Base-by-base conservation (phyloP, 2,888 invertebrate genomes). In the Dendrolimus houi region DNA sequence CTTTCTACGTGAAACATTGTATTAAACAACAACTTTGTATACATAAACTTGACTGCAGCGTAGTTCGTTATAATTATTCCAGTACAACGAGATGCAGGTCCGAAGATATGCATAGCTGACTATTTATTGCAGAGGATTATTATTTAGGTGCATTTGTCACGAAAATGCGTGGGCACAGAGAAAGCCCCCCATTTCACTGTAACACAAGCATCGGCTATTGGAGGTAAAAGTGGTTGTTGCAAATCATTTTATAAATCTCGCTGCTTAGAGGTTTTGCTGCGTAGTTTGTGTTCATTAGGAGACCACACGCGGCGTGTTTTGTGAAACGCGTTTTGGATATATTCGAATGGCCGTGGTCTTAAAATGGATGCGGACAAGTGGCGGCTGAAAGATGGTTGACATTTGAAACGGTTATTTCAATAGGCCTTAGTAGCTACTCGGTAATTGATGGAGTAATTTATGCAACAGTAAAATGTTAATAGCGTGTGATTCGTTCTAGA, bases 121-220 rank as follows among this genome's bases (percentile, higher is more conserved):
- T 47, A 47, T 47, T 47, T 47, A 47, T 47, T 47, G 47, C 47
- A 47, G 47, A 47, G 47, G 54, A 56, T 58, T 60, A 57, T 60
- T 69, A 71, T 74, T 71, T 71, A 75, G 71, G 72, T 68, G 72
- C 71, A 74, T 75, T 76, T 77, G 74, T 75, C 76, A 76, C 67
- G 74, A 61, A 61, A 65, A 65, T 69, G 74, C 72, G 76, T 77
- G 68, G 76, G 76, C 74, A 74, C 65, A 63, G 72, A 70, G 76
- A 77, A 77, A 77, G 76, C 72, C 59, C 29, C 55, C 64, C 70
- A 74, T 75, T 75, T 76, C 76, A 70, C 74, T 56, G 41, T 47
- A 47, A 47, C 47, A 47, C 47, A 47, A 47, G 47, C 47, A 47
- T 47, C 47, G 47, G 47, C 47, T 12, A 12, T 9, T 47, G 12